Base-by-base conservation (phyloP, 2,113 vertebrate genomes). In the Pituophis catenifer region DNA sequence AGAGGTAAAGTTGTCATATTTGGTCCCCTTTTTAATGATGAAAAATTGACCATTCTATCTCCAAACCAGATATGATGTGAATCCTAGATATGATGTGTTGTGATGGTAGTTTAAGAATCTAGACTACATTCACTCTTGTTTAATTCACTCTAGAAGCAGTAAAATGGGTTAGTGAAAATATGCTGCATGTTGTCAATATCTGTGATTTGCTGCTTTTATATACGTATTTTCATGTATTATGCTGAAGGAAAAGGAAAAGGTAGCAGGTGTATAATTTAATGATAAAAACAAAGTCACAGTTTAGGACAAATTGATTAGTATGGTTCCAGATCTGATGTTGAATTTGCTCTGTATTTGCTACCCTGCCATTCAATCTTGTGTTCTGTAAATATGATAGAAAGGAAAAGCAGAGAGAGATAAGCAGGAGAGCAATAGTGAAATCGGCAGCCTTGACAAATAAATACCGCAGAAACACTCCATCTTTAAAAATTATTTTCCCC, bases 401-500 rank as follows among this genome's bases (percentile, higher is more conserved):
- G 62, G 33, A 81, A 81, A 54, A 10, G 29, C 19, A 6, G 1
- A 52, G 70, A 48, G 8, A 11, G 87, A 75, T 93, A 89, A 5
- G 12, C 0, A 17, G 50, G 23, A 91, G 54, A 91, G 62, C 4
- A 24, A 0, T 0, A 19, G 12, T 53, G 26, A 52, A 62, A 93
- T 89, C 52, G 4, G 0, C 90, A 55, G 55, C 55, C 88, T 91
- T 24, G 3, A 0, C 2, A 38, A 24, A 53, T 15, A 92, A 57
- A 75, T 26, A 0, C 4, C 0, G 0, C 70, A 92, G 29, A 91
- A 95, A 62, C 33, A 87, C 54, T 13, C 4, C 88, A 92, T 95
- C 94, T 95, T 95, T 95, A 94, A 75, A 3, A 44, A 44, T 21
- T 44, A 21, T 81, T 44, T 17, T 1, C 24, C 5, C 5, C 65